Base-by-base conservation (phyloP, 2,797 vertebrate genomes). In the Eutrigla gurnardus region DNA sequence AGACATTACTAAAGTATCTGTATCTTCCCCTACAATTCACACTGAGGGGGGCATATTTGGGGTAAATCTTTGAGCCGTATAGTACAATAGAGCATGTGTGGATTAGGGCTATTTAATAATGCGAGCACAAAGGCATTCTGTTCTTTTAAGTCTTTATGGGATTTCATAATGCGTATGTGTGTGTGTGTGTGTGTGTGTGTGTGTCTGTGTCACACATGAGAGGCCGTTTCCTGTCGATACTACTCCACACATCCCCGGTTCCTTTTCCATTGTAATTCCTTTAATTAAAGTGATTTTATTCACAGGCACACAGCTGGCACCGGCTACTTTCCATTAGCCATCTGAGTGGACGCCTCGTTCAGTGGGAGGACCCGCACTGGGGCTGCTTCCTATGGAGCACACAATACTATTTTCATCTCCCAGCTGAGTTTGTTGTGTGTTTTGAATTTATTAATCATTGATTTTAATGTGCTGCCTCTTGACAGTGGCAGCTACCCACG, bases 201-300 rank as follows among this genome's bases (percentile, higher is more conserved):
- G 77, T 62, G 72, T 76, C 66, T 59, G 58, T 74, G 60, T 89
- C 83, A 90, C 88, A 91, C 86, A 88, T 77, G 83, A 91, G 89
- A 91, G 81, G 90, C 89, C 82, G 86, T 87, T 95, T 94, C 92
- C 92, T 93, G 92, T 93, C 93, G 85, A 93, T 93, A 93, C 91
- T 86, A 84, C 91, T 89, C 79, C 87, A 84, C 90, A 90, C 93
- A 93, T 91, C 87, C 91, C 86, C 81, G 54, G 83, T 85, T 93
- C 91, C 92, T 92, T 93, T 94, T 93, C 93, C 92, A 95, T 95
- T 95, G 93, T 95, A 94, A 94, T 94, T 95, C 92, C 91, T 94
- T 95, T 95, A 95, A 96, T 95, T 95, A 95, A 95, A 95, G 94
- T 93, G 94, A 94, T 95, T 95, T 95, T 95, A 96, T 96, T 96